Percentiles rank a stretch among this genome's conserved stretches.
These are phyloP conservation scores for Athalia cordata DNA, from an alignment of 2,888 invertebrate species.

Conservation along the genomic window DNA sequence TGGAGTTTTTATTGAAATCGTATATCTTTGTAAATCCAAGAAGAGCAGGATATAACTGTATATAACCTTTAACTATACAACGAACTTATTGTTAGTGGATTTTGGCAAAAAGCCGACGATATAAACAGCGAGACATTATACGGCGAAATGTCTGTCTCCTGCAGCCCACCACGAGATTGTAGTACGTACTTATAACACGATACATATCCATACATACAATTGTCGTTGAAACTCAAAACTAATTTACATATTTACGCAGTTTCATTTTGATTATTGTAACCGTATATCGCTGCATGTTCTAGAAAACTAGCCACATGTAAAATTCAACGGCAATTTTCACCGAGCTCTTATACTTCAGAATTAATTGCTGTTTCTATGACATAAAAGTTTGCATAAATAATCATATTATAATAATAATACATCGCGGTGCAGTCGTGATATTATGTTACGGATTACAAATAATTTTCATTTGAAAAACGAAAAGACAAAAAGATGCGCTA, in stretches of 20 bases:
- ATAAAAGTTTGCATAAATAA: too few relatives aligned
- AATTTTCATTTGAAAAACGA: too few relatives aligned
- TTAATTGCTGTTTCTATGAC: too few relatives aligned
- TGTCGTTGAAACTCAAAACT: constrained; percentile 10
- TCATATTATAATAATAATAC: too few relatives aligned
- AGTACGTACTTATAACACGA: background rate
- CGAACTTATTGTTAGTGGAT: constrained; percentile 28
- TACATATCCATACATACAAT: background rate
- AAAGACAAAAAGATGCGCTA: too few relatives aligned
- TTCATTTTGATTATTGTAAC: too few relatives aligned
- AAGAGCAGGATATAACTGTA: constrained; percentile 1
- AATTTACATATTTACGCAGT: background rate
- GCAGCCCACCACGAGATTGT: constrained; percentile 12
- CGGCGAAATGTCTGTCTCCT: constrained; percentile 27
- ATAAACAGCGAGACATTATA: constrained; percentile 37
- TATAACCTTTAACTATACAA: constrained; percentile 17
- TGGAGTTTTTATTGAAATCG: constrained; percentile 15
- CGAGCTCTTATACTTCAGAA: too few relatives aligned
- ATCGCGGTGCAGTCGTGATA: too few relatives aligned
- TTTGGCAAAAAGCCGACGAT: constrained; percentile 42
- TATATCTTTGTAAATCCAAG: background rate
- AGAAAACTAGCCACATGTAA: too few relatives aligned
- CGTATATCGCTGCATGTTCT: too few relatives aligned
- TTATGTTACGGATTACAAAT: too few relatives aligned
- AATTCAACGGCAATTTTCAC: too few relatives aligned